Percentiles rank a stretch among this genome's conserved stretches.
Conservation (phyloP, 2,888 invertebrate genomes). For the Eilema sororculum region DNA sequence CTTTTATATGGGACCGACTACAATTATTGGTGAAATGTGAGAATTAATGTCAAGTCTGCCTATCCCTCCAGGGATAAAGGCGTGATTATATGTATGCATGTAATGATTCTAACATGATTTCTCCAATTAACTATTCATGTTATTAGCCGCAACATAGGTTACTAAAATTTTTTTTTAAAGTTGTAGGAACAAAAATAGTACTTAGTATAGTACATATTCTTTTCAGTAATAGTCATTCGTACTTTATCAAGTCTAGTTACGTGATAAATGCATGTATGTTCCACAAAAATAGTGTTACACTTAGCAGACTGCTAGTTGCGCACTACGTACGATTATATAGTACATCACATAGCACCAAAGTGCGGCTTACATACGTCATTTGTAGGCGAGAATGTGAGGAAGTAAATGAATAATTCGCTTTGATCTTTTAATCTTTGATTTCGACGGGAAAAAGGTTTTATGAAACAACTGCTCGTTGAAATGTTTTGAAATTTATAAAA, state of each 20-base stretch:
- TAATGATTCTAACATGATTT: too few species aligned
- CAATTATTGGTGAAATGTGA: too few species aligned
- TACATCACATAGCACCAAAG: not conserved
- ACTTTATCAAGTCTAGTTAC: not conserved
- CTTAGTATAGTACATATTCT: too few species aligned
- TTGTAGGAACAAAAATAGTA: too few species aligned
- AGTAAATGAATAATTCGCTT: conserved; percentile 4
- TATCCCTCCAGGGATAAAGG: too few species aligned
- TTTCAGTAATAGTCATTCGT: not conserved
- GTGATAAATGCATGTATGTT: not conserved
- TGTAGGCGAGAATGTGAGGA: not conserved
- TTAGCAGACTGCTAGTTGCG: not conserved
- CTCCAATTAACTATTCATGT: too few species aligned
- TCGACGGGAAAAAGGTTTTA: not conserved
- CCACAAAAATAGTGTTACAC: not conserved
- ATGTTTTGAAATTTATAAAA: not conserved
- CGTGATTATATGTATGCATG: too few species aligned
- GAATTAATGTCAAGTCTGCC: too few species aligned
- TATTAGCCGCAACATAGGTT: too few species aligned
- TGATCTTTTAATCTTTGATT: conserved; percentile 4
- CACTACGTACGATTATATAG: not conserved
- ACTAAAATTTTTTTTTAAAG: too few species aligned
- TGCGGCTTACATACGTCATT: not conserved
- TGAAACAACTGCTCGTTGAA: not conserved
- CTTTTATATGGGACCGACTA: too few species aligned